phyloP scores from a whole-genome alignment of 2,888 invertebrate species.

The Amblyjoppa proteus region DNA sequence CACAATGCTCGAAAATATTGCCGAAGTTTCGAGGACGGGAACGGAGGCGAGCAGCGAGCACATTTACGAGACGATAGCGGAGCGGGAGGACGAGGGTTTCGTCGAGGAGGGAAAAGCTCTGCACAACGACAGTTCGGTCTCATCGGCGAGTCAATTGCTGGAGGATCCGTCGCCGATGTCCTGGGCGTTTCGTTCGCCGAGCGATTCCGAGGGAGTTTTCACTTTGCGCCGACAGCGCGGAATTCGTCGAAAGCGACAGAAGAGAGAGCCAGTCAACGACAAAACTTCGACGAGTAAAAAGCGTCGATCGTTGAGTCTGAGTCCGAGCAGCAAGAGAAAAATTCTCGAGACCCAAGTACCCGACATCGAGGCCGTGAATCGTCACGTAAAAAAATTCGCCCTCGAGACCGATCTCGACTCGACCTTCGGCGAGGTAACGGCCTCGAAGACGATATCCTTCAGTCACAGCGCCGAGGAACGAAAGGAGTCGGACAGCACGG shows the following conservation, averaged over 20 bases:
- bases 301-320: constrained; percentile 74
- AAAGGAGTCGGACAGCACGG: constrained; percentile 69
- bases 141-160: constrained; percentile 82
- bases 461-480: constrained; percentile 69
- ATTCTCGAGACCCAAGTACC: constrained; percentile 65
- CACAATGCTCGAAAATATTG: constrained; percentile 21
- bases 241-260: constrained; percentile 81
- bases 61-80: constrained; percentile 75
- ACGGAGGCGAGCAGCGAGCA: constrained; percentile 67
- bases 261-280: constrained; percentile 66
- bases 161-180: constrained; percentile 83
- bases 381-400: constrained; percentile 80
- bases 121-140: constrained; percentile 83
- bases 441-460: constrained; percentile 69
- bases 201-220: constrained; percentile 81
- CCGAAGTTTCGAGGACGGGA: constrained; percentile 38
- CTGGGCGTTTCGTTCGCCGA: constrained; percentile 82
- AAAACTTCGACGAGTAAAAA: constrained; percentile 76
- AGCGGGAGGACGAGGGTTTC: constrained; percentile 66
- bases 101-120: constrained; percentile 69
- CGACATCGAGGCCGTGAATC: constrained; percentile 80
- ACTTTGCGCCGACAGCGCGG: constrained; percentile 82
- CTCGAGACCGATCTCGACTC: constrained; percentile 82
- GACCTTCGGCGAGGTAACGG: constrained; percentile 72
- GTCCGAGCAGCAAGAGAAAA: constrained; percentile 71